Conservation (phyloP, 2,888 invertebrate genomes). For the Glaucopsyche alexis region DNA sequence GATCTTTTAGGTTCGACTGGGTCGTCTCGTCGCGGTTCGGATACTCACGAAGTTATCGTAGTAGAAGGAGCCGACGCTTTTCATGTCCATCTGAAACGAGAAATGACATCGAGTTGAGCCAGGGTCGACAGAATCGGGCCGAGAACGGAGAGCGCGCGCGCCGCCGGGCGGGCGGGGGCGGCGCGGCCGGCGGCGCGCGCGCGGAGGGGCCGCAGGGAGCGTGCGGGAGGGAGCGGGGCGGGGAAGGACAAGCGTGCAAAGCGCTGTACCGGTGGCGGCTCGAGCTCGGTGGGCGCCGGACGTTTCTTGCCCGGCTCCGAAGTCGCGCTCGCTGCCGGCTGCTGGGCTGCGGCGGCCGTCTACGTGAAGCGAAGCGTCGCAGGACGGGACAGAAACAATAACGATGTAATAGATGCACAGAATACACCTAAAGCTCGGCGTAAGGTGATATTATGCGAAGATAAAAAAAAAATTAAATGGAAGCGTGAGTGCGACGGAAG, state of each 20-base stretch:
- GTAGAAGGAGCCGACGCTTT: slow-evolving; percentile 97
- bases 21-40: slow-evolving; percentile 27
- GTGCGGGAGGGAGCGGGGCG: slow-evolving; percentile 49
- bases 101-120: slow-evolving; percentile 66
- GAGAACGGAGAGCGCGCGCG: slow-evolving; percentile 44
- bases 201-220: slow-evolving; percentile 54
- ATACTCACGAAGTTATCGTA: slow-evolving; percentile 97
- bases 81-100: slow-evolving; percentile 96
- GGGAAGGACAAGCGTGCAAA: slow-evolving; percentile 82
- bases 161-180: slow-evolving; percentile 55
- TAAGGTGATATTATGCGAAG: slow-evolving; percentile 78
- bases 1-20: slow-evolving; percentile 30
- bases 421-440: slow-evolving; percentile 80
- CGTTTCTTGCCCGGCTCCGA: slow-evolving; percentile 97
- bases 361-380: slow-evolving; percentile 80
- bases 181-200: slow-evolving; percentile 51
- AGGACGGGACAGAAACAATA: slow-evolving; percentile 80
- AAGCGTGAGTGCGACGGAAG: slow-evolving; percentile 81
- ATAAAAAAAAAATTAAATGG: slow-evolving; percentile 73
- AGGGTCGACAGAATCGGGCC: slow-evolving; percentile 50
- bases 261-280: slow-evolving; percentile 94
- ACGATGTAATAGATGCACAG: slow-evolving; percentile 80
- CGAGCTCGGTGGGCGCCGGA: slow-evolving; percentile 84
- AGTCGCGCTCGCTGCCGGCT: slow-evolving; percentile 83
- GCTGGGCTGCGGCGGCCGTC: slow-evolving; percentile 80